A percentile compares a stretch with the other conserved stretches of the same genome.
These are phyloP conservation scores for Ophthalmolycus amberensis DNA, from an alignment of 2,113 vertebrate genomes.

Conservation along the genomic window DNA sequence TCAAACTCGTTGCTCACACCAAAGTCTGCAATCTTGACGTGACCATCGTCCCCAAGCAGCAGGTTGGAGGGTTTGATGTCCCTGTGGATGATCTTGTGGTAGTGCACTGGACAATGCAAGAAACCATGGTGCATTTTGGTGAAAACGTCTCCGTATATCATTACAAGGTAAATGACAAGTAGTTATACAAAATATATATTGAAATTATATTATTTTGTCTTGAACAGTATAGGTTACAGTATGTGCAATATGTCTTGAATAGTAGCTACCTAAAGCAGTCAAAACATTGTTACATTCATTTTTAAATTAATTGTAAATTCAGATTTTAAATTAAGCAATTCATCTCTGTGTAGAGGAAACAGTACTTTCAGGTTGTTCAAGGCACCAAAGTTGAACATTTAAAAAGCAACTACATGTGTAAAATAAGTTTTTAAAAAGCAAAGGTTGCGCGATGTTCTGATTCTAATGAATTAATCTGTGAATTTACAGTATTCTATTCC, in stretches of 20 bases:
- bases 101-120: conserved; percentile 87
- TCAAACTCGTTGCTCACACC: conserved; percentile 97
- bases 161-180: neutral
- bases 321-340: neutral
- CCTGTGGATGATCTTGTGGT: conserved; percentile 96
- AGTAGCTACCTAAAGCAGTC: neutral
- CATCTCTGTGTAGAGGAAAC: neutral
- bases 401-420: neutral
- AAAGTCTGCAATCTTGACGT: conserved; percentile 95
- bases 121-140: neutral
- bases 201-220: neutral
- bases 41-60: conserved; percentile 93
- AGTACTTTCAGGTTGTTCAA: neutral
- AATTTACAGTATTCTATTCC: conserved; percentile 96
- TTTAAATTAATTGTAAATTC: neutral
- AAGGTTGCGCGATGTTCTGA: neutral
- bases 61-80: conserved; percentile 98
- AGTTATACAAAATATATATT: neutral
- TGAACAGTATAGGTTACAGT: neutral
- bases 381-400: neutral
- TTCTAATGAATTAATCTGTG: neutral
- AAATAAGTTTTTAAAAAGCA: neutral
- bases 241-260: neutral
- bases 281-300: neutral
- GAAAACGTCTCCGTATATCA: neutral